These are phyloP conservation scores for Carassius auratus DNA, from an alignment of 2,113 vertebrate genomes.

Conservation along the genomic window DNA sequence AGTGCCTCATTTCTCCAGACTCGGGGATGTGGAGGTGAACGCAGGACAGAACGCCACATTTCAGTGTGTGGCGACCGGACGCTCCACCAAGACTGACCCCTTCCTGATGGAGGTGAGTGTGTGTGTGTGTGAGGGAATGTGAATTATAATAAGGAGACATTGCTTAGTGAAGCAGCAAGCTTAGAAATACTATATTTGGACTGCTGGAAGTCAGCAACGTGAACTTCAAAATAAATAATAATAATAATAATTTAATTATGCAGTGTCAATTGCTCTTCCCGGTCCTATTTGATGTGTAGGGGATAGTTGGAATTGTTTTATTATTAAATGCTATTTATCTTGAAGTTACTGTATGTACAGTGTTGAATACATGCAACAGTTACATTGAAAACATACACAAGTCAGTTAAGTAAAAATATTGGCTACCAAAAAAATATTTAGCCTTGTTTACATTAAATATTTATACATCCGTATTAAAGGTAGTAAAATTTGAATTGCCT, in stretches of 20 bases:
- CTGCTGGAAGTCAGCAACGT: neutral
- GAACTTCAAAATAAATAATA: neutral
- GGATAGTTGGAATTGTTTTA: neutral
- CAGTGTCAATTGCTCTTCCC: neutral
- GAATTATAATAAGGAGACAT: neutral
- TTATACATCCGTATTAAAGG: neutral
- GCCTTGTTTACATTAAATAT: neutral
- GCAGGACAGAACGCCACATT: conserved; percentile 85
- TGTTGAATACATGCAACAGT: neutral
- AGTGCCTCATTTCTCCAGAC: conserved; percentile 84
- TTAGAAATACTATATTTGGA: conserved; percentile 13
- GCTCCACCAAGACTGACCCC: conserved; percentile 73
- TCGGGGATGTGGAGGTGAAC: conserved; percentile 86
- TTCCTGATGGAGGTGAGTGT: conserved; percentile 56
- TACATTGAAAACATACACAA: neutral
- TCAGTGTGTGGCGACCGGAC: conserved; percentile 81
- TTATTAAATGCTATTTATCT: neutral
- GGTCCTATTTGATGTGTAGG: neutral
- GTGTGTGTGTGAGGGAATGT: too few relatives aligned
- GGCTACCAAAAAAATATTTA: neutral
- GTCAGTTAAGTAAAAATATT: neutral
- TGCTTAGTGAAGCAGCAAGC: neutral
- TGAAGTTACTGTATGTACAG: neutral
- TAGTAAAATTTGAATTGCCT: too few relatives aligned
- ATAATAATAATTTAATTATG: neutral